These are phyloP conservation scores for Anniella stebbinsi DNA, from an alignment of 2,797 vertebrate species.

Conservation along the genomic window DNA sequence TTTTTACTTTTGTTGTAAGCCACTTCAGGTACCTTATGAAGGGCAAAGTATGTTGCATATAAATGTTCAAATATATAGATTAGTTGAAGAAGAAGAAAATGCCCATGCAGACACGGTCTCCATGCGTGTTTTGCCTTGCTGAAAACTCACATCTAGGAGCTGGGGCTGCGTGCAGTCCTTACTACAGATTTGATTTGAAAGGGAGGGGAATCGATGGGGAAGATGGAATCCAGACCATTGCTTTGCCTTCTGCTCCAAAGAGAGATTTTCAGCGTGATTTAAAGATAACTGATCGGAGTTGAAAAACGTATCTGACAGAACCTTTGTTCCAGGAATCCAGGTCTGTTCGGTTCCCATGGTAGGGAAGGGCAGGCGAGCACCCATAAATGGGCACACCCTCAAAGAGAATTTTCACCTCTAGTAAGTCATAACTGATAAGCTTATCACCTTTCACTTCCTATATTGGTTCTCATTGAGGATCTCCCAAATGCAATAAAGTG, in stretches of 20 bases:
- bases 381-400: not conserved
- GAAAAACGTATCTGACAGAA: no score
- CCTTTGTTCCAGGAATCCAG: not conserved
- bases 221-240: not conserved
- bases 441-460: not conserved
- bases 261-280: not conserved
- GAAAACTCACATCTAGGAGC: not conserved
- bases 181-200: not conserved
- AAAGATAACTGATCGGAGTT: not conserved
- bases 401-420: not conserved
- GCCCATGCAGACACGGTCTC: not conserved
- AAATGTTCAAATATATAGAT: not conserved
- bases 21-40: not conserved
- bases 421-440: constrained; percentile 25
- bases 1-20: not conserved
- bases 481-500: not conserved
- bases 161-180: not conserved
- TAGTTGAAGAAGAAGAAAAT: not conserved
- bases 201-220: not conserved
- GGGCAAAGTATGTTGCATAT: not conserved
- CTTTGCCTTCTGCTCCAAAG: not conserved
- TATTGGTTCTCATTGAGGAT: not conserved
- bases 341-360: not conserved
- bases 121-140: not conserved
- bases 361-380: not conserved